These are phyloP conservation scores for Tipula confusa DNA, from an alignment of 2,888 invertebrate species.

Conservation along the genomic window DNA sequence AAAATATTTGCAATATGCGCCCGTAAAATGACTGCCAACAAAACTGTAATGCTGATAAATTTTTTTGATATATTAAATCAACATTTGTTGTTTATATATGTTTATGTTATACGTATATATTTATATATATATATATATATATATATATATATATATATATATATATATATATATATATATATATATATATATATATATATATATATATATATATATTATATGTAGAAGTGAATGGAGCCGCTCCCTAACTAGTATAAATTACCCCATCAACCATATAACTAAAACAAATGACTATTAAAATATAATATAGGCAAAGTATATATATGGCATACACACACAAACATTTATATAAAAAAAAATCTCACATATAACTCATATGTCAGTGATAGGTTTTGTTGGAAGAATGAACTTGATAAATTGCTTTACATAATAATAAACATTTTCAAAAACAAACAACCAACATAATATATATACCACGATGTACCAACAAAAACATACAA, in stretches of 20 bases:
- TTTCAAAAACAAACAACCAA: background rate
- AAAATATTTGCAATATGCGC: background rate
- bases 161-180: too few relatives aligned
- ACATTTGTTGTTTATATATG: background rate
- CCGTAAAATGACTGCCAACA: background rate
- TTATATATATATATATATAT: too few relatives aligned
- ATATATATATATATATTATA: too few relatives aligned
- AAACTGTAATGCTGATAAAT: background rate
- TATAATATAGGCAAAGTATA: background rate
- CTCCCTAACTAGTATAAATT: conserved; percentile 20
- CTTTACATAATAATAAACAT: background rate
- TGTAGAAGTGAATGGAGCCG: background rate
- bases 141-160: too few relatives aligned
- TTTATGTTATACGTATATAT: too few relatives aligned
- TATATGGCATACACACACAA: background rate
- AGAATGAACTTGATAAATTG: background rate
- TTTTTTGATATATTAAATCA: background rate
- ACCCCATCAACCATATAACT: background rate
- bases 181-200: too few relatives aligned
- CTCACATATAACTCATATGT: background rate
- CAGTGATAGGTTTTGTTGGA: background rate
- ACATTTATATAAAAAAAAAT: background rate
- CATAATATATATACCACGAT: background rate
- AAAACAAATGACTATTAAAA: background rate
- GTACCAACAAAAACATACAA: background rate